A percentile compares a stretch with the other conserved stretches of the same genome.
phyloP scores from a whole-genome alignment of 2,797 vertebrate species.

The Carapus acus region DNA sequence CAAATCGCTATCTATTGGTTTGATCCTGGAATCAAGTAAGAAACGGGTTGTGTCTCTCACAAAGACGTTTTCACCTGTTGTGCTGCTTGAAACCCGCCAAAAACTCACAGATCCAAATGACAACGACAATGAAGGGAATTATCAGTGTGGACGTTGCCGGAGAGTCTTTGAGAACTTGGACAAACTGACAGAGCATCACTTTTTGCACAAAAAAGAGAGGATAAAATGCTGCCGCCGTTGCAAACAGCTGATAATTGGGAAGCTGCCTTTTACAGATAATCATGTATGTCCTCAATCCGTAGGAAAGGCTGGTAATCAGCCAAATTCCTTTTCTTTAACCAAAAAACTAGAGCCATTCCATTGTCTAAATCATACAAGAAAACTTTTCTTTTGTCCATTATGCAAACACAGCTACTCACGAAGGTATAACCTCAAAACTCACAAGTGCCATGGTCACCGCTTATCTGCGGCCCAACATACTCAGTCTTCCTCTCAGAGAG shows the following conservation, averaged over 20 bases:
- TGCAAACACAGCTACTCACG: slow-evolving; percentile 74
- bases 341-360: slow-evolving; percentile 58
- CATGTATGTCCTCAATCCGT: slow-evolving; percentile 63
- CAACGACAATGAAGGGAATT: slow-evolving; percentile 55
- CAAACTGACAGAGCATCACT: slow-evolving; percentile 73
- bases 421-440: slow-evolving; percentile 71
- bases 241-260: slow-evolving; percentile 70
- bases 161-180: slow-evolving; percentile 69
- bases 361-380: slow-evolving; percentile 49
- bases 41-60: slow-evolving; percentile 67
- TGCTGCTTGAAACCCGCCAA: slow-evolving; percentile 75
- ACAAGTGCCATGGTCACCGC: slow-evolving; percentile 64
- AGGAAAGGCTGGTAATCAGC: slow-evolving; percentile 24
- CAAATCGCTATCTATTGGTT: slow-evolving; percentile 58
- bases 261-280: slow-evolving; percentile 62
- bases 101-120: slow-evolving; percentile 59
- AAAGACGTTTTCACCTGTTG: slow-evolving; percentile 73
- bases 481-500: slow-evolving; percentile 19
- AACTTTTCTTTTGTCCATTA: slow-evolving; percentile 65
- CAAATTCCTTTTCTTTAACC: slow-evolving; percentile 32
- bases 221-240: slow-evolving; percentile 74
- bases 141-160: slow-evolving; percentile 74
- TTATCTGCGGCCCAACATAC: slow-evolving; percentile 12
- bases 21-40: slow-evolving; percentile 58
- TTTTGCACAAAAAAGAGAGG: slow-evolving; percentile 74